These are phyloP conservation scores for Triplophysa yarkandensis DNA, from an alignment of 2,797 vertebrate genomes.

Conservation along the genomic window DNA sequence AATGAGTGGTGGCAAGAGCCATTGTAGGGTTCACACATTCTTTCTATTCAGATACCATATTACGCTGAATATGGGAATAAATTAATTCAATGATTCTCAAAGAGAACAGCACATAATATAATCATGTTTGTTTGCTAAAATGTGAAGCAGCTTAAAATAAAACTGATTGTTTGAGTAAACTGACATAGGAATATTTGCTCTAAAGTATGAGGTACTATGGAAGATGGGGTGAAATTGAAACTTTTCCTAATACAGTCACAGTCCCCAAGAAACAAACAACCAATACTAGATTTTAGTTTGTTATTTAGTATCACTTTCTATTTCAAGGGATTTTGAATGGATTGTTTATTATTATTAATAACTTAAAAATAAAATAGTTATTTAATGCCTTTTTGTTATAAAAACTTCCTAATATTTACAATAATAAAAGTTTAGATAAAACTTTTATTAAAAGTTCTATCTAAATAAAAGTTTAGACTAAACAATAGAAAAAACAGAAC, in stretches of 20 bases:
- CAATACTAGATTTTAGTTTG: too few relatives aligned
- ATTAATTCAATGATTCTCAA: slow-evolving; percentile 18
- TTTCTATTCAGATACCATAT: slow-evolving; percentile 30
- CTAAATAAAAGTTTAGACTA: too few relatives aligned
- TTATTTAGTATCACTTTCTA: too few relatives aligned
- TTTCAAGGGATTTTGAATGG: too few relatives aligned
- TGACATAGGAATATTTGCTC: neutral
- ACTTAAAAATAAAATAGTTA: too few relatives aligned
- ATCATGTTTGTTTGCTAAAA: slow-evolving; percentile 4
- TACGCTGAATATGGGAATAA: slow-evolving; percentile 11
- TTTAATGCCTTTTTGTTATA: too few relatives aligned
- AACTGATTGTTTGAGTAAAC: neutral
- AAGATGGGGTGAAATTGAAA: neutral
- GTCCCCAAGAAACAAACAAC: too few relatives aligned
- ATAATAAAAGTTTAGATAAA: too few relatives aligned
- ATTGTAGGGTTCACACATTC: slow-evolving; percentile 16
- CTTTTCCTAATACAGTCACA: neutral
- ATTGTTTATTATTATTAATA: too few relatives aligned
- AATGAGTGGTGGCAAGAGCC: slow-evolving; percentile 8
- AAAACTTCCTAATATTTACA: too few relatives aligned
- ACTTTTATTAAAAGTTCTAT: too few relatives aligned
- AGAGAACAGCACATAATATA: neutral
- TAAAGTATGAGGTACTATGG: neutral
- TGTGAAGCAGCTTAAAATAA: slow-evolving; percentile 4
- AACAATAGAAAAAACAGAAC: too few relatives aligned